phyloP scores from a whole-genome alignment of 2,113 vertebrate genomes.

The Menidia beryllina region DNA sequence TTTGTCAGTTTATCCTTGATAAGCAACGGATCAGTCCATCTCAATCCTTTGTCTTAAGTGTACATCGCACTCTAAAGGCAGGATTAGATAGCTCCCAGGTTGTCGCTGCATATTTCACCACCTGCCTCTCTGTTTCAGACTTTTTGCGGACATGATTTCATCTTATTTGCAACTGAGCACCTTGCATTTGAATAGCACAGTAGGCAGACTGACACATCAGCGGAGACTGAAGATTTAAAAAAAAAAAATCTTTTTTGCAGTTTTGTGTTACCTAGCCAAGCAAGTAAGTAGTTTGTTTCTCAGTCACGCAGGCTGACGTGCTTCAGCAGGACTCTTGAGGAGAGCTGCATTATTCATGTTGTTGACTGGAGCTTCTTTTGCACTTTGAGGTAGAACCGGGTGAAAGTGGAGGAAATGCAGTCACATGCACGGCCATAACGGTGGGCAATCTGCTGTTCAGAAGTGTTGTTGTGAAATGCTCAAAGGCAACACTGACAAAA shows the following conservation, averaged over 20 bases:
- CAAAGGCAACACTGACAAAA: background rate
- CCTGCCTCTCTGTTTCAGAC: background rate
- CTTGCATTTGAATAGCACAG: constrained; percentile 21
- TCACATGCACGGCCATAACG: constrained; percentile 24
- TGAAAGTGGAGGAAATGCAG: constrained; percentile 62
- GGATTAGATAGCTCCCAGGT: constrained; percentile 18
- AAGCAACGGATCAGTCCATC: constrained; percentile 54
- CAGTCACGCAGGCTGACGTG: constrained; percentile 66
- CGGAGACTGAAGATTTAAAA: constrained; percentile 15
- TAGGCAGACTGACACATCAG: constrained; percentile 29
- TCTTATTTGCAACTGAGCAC: background rate
- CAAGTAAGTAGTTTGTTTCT: constrained; percentile 60
- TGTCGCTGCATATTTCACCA: constrained; percentile 23
- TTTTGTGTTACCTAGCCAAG: constrained; percentile 64
- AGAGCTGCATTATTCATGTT: constrained; percentile 80
- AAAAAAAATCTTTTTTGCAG: constrained; percentile 54
- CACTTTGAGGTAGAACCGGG: constrained; percentile 54
- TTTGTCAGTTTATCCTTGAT: constrained; percentile 65
- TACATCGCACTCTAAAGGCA: constrained; percentile 46
- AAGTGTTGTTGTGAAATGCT: background rate
- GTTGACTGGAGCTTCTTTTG: constrained; percentile 74
- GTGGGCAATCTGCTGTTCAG: constrained; percentile 2
- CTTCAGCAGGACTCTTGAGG: constrained; percentile 71
- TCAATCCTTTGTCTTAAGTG: constrained; percentile 67
- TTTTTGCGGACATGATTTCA: background rate